Conservation (phyloP, 2,888 invertebrate genomes). For the Emmelina monodactyla region DNA sequence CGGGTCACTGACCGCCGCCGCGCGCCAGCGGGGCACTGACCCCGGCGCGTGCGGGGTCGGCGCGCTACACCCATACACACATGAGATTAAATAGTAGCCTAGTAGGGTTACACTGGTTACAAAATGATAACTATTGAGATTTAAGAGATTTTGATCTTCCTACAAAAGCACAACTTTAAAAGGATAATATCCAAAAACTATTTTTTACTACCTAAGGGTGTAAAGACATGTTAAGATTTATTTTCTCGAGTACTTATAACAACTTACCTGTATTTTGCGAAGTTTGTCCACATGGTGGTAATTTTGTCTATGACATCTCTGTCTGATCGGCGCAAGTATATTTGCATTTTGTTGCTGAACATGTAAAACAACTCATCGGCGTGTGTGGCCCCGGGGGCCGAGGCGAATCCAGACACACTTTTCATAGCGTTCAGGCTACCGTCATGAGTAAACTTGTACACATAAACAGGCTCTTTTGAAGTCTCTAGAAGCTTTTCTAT, state of each 20-base stretch:
- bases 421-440: slow-evolving; percentile 48
- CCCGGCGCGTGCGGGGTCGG: neutral
- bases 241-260: neutral
- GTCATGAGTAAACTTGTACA: slow-evolving; percentile 39
- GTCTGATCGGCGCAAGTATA: slow-evolving; percentile 27
- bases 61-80: neutral
- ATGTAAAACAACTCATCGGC: slow-evolving; percentile 56
- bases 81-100: no score
- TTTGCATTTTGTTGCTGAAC: slow-evolving; percentile 30
- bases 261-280: slow-evolving; percentile 46
- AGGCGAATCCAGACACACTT: slow-evolving; percentile 25
- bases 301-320: slow-evolving; percentile 29
- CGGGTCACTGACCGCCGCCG: neutral
- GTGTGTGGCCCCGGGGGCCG: slow-evolving; percentile 42
- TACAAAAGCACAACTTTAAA: neutral
- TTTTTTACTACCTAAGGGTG: neutral
- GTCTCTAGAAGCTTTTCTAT: slow-evolving; percentile 30
- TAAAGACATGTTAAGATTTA: neutral
- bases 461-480: slow-evolving; percentile 28
- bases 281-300: slow-evolving; percentile 48
- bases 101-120: no score
- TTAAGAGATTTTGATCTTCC: no score
- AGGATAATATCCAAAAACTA: neutral
- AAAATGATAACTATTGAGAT: no score
- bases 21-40: neutral